Conservation (phyloP, 2,797 vertebrate species). For the Trichosurus vulpecula region DNA sequence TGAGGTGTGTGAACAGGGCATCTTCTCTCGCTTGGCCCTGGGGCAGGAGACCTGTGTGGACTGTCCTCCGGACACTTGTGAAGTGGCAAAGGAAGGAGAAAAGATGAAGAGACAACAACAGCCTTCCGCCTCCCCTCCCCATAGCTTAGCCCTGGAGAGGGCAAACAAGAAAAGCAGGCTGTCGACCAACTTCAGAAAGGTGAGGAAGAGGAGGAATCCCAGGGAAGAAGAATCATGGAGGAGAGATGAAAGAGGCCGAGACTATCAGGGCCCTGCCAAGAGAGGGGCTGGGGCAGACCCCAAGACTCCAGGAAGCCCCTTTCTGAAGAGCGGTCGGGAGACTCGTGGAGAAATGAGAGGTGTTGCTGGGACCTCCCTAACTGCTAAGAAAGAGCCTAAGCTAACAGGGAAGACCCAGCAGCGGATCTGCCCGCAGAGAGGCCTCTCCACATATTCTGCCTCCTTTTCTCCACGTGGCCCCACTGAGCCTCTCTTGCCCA, state of each 20-base stretch:
- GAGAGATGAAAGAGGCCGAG: neutral
- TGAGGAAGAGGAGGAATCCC: neutral
- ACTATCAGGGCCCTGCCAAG: neutral
- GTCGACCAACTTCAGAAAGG: neutral
- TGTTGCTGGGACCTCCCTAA: neutral
- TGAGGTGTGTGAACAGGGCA: neutral
- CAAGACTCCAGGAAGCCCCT: neutral
- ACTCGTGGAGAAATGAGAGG: neutral
- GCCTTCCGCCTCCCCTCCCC: neutral
- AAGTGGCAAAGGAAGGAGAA: neutral
- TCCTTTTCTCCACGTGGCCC: neutral
- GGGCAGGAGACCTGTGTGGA: neutral
- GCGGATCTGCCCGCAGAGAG: neutral
- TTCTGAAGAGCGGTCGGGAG: neutral
- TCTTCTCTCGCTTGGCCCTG: slow-evolving; percentile 29
- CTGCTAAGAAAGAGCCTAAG: neutral
- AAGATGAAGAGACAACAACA: neutral
- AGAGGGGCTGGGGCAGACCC: neutral
- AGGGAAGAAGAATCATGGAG: neutral
- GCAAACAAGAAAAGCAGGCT: slow-evolving; percentile 8
- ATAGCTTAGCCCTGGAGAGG: neutral
- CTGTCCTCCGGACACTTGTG: neutral
- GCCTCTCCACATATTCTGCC: neutral
- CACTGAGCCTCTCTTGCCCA: neutral
- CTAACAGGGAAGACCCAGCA: neutral